Evolutionary conservation across 1,140 invertebrate genomes (phyloP).

Genomic region (Megalonaias nervosa): DNA sequence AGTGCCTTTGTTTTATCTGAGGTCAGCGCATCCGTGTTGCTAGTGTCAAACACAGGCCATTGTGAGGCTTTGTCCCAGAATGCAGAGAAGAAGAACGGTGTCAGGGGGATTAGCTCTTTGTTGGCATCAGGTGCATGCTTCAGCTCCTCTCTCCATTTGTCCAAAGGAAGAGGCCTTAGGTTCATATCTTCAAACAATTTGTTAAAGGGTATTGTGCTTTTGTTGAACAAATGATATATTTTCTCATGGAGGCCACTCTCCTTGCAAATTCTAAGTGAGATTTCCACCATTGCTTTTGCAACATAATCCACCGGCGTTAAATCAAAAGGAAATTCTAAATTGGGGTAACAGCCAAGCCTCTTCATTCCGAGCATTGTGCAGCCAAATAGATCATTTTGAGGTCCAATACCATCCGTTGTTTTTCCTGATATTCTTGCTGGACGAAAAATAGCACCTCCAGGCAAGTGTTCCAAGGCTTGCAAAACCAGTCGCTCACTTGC

Average conservation of each 20-base stretch:
- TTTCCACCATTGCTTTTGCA: constrained; percentile 51
- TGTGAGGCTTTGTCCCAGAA: constrained; percentile 48
- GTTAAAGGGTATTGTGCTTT: constrained; percentile 44
- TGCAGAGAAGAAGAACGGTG: constrained; percentile 45
- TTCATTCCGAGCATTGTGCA: constrained; percentile 46
- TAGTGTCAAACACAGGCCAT: constrained; percentile 52
- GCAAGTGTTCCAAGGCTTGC: constrained; percentile 48
- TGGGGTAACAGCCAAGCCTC: constrained; percentile 43
- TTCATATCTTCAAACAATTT: constrained; percentile 45
- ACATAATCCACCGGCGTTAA: constrained; percentile 52
- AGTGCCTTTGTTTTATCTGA: constrained; percentile 34
- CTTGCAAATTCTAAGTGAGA: constrained; percentile 39
- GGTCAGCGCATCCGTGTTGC: constrained; percentile 42
- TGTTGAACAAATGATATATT: constrained; percentile 51
- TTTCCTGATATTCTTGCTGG: constrained; percentile 49
- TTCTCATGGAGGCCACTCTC: constrained; percentile 9
- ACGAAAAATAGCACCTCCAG: constrained; percentile 56
- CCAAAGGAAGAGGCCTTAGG: constrained; percentile 28
- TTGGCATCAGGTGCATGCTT: constrained; percentile 26
- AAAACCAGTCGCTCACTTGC: constrained; percentile 49
- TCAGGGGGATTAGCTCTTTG: constrained; percentile 43
- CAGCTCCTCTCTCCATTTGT: constrained; percentile 46
- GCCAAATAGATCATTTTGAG: constrained; percentile 51
- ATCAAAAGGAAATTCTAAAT: constrained; percentile 54
- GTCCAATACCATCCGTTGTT: constrained; percentile 41